A percentile compares a stretch with the other conserved stretches of the same genome.
Evolutionary conservation across 2,797 vertebrate genomes (phyloP).

Genomic region (Pitangus sulphuratus): DNA sequence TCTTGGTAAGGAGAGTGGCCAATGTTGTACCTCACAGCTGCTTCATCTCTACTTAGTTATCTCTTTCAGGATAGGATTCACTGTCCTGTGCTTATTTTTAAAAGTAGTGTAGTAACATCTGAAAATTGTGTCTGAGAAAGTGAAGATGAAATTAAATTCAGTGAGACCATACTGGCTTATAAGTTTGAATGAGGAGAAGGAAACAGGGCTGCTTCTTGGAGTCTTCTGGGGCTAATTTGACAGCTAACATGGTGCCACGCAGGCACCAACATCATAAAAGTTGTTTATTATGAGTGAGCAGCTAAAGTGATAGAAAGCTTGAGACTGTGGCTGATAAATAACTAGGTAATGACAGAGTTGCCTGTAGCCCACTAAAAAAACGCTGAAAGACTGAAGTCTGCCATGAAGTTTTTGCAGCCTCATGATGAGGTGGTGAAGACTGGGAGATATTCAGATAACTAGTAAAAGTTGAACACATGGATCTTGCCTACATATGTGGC

Average conservation of each 20-base stretch:
- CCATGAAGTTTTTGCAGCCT: neutral
- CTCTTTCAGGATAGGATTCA: neutral
- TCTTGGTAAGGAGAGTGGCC: neutral
- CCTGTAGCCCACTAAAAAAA: neutral
- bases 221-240: neutral
- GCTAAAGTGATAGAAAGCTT: neutral
- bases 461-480: neutral
- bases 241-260: neutral
- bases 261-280: neutral
- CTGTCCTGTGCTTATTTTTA: neutral
- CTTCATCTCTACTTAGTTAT: neutral
- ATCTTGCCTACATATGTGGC: neutral
- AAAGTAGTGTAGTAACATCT: neutral
- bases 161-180: neutral
- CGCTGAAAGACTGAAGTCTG: neutral
- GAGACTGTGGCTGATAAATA: neutral
- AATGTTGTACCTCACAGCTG: fast-evolving
- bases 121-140: neutral
- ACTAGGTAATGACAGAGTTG: neutral
- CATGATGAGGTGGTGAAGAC: neutral
- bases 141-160: neutral
- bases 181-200: neutral
- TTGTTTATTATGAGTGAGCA: neutral
- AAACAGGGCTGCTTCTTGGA: neutral
- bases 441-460: neutral